A percentile compares a stretch with the other conserved stretches of the same genome.
phyloP scores from a whole-genome alignment of 2,797 vertebrate genomes.

The Leptodactylus fallax region DNA sequence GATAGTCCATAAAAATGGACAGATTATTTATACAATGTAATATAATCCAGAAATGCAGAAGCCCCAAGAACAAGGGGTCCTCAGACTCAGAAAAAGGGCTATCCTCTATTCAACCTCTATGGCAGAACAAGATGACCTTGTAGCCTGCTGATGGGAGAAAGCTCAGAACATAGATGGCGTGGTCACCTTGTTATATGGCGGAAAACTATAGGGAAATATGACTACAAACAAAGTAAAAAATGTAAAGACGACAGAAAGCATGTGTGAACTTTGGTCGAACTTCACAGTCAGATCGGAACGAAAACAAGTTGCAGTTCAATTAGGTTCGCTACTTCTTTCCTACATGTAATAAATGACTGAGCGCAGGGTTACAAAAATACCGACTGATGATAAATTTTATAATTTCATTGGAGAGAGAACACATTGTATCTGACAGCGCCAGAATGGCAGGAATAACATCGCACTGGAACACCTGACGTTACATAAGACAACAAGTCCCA shows the following conservation, averaged over 20 bases:
- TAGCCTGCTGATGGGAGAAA: background rate
- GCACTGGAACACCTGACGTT: background rate
- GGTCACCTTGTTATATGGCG: too few species aligned
- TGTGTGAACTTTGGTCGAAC: conserved; percentile 45
- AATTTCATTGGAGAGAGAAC: background rate
- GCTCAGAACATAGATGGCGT: background rate
- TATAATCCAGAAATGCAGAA: too few species aligned
- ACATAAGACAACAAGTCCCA: background rate
- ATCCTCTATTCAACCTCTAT: background rate
- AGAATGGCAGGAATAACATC: background rate
- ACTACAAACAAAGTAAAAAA: background rate
- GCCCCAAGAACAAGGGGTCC: too few species aligned
- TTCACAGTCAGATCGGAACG: conserved; percentile 31
- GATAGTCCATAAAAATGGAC: too few species aligned
- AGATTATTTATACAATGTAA: too few species aligned
- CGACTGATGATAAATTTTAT: background rate
- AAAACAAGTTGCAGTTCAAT: conserved; percentile 13
- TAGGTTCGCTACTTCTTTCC: background rate
- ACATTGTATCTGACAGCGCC: background rate
- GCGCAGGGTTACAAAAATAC: background rate
- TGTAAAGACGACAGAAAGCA: background rate
- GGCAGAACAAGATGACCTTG: too few species aligned
- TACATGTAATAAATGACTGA: background rate
- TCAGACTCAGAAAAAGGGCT: too few species aligned
- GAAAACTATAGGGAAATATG: too few species aligned